Percentiles rank a stretch among this genome's conserved stretches.
phyloP scores from a whole-genome alignment of 2,888 invertebrate genomes.

The Mythimna loreyi region DNA sequence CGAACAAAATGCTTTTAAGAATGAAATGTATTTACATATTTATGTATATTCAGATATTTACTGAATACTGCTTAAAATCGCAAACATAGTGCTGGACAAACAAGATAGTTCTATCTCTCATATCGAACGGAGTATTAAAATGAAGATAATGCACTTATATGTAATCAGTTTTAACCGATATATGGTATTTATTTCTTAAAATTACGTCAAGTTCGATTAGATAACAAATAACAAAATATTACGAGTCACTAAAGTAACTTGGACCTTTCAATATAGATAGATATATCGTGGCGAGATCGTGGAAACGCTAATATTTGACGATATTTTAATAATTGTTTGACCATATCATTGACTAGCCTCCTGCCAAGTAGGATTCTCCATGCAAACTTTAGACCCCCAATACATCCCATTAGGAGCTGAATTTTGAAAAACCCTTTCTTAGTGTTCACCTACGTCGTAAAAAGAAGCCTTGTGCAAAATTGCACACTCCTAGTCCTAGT shows the following conservation, averaged over 20 bases:
- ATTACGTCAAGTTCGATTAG: conserved; percentile 41
- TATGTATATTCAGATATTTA: conserved; percentile 23
- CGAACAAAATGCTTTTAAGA: neutral
- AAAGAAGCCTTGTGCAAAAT: no score
- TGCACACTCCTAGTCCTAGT: no score
- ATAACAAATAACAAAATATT: conserved; percentile 22
- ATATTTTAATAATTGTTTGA: no score
- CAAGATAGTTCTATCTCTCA: conserved; percentile 40
- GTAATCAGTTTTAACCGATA: conserved; percentile 46
- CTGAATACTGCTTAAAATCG: conserved; percentile 30
- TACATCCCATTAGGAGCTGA: no score
- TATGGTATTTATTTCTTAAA: conserved; percentile 21
- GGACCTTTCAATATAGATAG: no score
- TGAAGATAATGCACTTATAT: conserved; percentile 60
- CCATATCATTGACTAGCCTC: no score
- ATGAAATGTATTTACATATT: conserved; percentile 7
- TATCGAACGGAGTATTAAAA: conserved; percentile 47
- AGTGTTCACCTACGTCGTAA: no score
- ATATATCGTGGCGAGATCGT: no score
- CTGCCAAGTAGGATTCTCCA: no score
- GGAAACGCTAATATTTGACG: no score
- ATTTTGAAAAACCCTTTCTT: no score
- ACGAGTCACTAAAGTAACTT: conserved; percentile 5
- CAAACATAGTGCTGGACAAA: neutral
- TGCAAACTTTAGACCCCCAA: no score